Evolutionary conservation across 1,140 invertebrate genomes (phyloP).

Genomic region (Adelges cooleyi): DNA sequence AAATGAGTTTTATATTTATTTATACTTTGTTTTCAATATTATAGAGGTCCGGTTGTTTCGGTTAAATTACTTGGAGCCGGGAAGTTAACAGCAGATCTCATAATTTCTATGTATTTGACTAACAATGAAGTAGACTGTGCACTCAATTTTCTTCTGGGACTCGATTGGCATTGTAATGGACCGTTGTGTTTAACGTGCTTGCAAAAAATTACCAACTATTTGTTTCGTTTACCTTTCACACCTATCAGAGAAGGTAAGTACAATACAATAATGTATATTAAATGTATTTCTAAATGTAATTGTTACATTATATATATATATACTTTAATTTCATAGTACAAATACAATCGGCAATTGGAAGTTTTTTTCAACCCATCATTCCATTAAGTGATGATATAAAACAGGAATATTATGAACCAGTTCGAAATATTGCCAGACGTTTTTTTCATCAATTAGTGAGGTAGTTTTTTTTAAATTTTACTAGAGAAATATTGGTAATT

Average conservation of each 20-base stretch:
- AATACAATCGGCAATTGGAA: slow-evolving; percentile 57
- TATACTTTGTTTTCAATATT: neutral
- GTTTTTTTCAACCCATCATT: slow-evolving; percentile 52
- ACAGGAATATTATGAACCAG: slow-evolving; percentile 57
- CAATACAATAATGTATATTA: neutral
- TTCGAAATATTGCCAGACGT: slow-evolving; percentile 57
- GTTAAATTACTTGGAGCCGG: slow-evolving; percentile 22
- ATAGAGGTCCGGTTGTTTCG: slow-evolving; percentile 8
- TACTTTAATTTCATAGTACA: slow-evolving; percentile 39
- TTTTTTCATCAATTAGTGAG: slow-evolving; percentile 69
- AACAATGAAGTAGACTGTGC: slow-evolving; percentile 53
- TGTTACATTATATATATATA: neutral
- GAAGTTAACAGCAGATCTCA: slow-evolving; percentile 43
- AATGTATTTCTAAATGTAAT: too few relatives aligned
- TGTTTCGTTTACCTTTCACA: slow-evolving; percentile 52
- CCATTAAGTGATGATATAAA: slow-evolving; percentile 54
- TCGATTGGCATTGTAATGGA: slow-evolving; percentile 63
- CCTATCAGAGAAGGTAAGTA: slow-evolving; percentile 48
- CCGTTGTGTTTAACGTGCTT: slow-evolving; percentile 53
- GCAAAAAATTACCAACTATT: slow-evolving; percentile 57
- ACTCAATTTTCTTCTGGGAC: slow-evolving; percentile 50
- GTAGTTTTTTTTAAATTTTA: slow-evolving; percentile 36
- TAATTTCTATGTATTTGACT: slow-evolving; percentile 55
- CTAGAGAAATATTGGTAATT: neutral
- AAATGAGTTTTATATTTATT: too few relatives aligned